Evolutionary conservation across 2,888 invertebrate genomes (phyloP), one percentile per base, ranked within the genome.

Genomic region (Vannuccia rotundouncinata): DNA sequence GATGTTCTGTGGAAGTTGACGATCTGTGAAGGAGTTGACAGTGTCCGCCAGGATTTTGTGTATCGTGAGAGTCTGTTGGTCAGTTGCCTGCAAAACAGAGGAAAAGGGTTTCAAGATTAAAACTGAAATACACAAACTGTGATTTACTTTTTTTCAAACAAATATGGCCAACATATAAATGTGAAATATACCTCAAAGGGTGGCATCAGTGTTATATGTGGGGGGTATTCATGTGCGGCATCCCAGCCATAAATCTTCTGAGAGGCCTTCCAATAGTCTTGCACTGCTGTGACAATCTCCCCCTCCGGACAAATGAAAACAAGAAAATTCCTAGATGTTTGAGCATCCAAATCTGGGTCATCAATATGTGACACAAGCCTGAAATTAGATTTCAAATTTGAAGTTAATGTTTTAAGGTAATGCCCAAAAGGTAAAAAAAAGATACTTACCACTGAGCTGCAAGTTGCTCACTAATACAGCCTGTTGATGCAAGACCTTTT

Each of bases 191-290:
- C 78, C 60, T 78, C 59, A 31, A 78, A 78, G 1, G 59, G 78
- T 73, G 78, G 78, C 25, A 78, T 27, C 17, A 95, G 89, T 2
- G 95, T 95, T 83, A 95, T 93, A 85, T 95, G 95, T 0, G 95
- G 95, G 81, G 93, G 92, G 87, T 92, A 94, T 87, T 94, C 93
- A 85, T 94, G 95, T 0, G 94, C 94, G 28, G 94, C 93, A 89
- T 95, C 95, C 93, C 94, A 94, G 1, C 93, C 93, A 85, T 92
- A 92, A 13, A 91, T 88, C 31, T 90, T 89, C 84, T 91, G 91
- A 0, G 93, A 93, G 85, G 92, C 92, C 0, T 91, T 84, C 85
- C 86, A 88, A 87, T 93, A 95, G 78, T 91, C 90, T 77, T 92
- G 91, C 28, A 79, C 79, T 1, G 79, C 79, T 1, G 66, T 29